These are phyloP conservation scores for Aproaerema taeniolella DNA, from an alignment of 2,888 invertebrate species.

Conservation along the genomic window DNA sequence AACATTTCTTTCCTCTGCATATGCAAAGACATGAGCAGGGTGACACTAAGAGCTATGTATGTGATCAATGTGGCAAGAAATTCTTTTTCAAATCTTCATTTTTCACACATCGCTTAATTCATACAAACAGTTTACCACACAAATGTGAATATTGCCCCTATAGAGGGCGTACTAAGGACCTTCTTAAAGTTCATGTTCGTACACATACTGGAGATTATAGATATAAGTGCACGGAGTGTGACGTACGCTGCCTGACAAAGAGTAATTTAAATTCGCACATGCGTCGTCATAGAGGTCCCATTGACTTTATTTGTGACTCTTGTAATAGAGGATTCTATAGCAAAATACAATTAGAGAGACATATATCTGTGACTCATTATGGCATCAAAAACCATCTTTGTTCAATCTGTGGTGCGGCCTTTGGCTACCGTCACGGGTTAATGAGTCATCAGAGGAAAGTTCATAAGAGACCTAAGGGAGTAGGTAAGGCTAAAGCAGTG, in stretches of 20 bases:
- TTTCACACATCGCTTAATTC: slow-evolving; percentile 5
- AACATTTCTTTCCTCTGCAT: slow-evolving; percentile 3
- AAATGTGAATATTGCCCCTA: slow-evolving; percentile 13
- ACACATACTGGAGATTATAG: slow-evolving; percentile 10
- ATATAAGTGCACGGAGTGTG: slow-evolving; percentile 8
- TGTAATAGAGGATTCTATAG: slow-evolving; percentile 12
- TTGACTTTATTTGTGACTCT: slow-evolving; percentile 8
- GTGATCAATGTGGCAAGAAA: slow-evolving; percentile 12
- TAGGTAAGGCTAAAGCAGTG: slow-evolving; percentile 4
- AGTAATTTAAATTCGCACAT: slow-evolving; percentile 11
- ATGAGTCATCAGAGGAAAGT: slow-evolving; percentile 9
- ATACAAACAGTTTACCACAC: slow-evolving; percentile 8
- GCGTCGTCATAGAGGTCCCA: slow-evolving; percentile 7
- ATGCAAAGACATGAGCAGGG: slow-evolving; percentile 3
- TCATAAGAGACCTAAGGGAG: slow-evolving; percentile 8
- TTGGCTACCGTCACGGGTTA: slow-evolving; percentile 9
- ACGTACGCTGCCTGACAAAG: slow-evolving; percentile 5
- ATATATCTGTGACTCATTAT: slow-evolving; percentile 8
- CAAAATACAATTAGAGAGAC: slow-evolving; percentile 6
- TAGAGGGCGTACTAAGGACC: slow-evolving; percentile 4
- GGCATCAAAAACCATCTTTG: slow-evolving; percentile 12
- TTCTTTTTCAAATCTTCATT: slow-evolving; percentile 6
- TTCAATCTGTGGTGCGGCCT: slow-evolving; percentile 7
- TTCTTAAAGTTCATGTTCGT: slow-evolving; percentile 8
- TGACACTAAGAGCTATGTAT: slow-evolving; percentile 4